phyloP scores from a whole-genome alignment of 2,888 invertebrate species.

The Siphlonurus alternatus region DNA sequence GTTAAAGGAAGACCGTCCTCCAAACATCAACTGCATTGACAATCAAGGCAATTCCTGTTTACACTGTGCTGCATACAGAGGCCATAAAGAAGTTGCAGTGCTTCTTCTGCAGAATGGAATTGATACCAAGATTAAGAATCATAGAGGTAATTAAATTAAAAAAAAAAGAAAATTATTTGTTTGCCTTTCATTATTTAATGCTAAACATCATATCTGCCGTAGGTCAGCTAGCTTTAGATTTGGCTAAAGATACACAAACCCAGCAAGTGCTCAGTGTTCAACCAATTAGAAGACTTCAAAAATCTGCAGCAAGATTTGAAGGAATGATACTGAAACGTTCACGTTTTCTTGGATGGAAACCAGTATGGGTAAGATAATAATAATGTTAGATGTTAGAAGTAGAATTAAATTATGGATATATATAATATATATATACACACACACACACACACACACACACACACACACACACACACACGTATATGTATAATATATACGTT shows the following conservation, averaged over 20 bases:
- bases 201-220: too few relatives aligned
- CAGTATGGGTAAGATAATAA: slow-evolving; percentile 35
- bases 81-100: slow-evolving; percentile 43
- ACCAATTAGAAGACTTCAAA: slow-evolving; percentile 39
- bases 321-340: slow-evolving; percentile 44
- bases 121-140: slow-evolving; percentile 40
- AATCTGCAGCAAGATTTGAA: slow-evolving; percentile 40
- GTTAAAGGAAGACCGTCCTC: slow-evolving; percentile 37
- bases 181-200: not conserved
- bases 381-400: too few relatives aligned
- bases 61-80: slow-evolving; percentile 46
- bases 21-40: slow-evolving; percentile 46
- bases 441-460: not conserved
- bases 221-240: slow-evolving; percentile 44
- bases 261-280: slow-evolving; percentile 43
- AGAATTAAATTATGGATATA: too few relatives aligned
- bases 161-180: not conserved
- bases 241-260: slow-evolving; percentile 42
- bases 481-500: not conserved
- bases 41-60: slow-evolving; percentile 45
- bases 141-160: slow-evolving; percentile 31
- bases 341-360: slow-evolving; percentile 44
- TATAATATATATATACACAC: too few relatives aligned
- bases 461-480: not conserved
- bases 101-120: slow-evolving; percentile 46